A percentile compares a stretch with the other conserved stretches of the same genome.
These are phyloP conservation scores for Coleophora deauratella DNA, from an alignment of 2,888 invertebrate species.

Conservation along the genomic window DNA sequence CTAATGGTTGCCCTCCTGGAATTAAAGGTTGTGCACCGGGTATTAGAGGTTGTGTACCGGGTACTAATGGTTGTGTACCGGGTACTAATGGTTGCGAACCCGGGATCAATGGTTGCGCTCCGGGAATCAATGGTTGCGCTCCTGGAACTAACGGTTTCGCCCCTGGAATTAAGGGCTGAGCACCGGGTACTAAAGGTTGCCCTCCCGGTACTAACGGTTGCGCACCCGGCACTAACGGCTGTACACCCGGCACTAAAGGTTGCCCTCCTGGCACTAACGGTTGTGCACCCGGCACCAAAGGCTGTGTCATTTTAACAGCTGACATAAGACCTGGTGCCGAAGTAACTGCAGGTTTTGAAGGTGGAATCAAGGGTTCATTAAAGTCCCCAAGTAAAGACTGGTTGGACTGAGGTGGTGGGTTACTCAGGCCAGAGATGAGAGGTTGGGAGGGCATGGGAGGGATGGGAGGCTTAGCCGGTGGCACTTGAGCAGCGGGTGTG, in stretches of 20 bases:
- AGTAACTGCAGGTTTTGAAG: too few species aligned
- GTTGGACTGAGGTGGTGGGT: constrained; percentile 10
- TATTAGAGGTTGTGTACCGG: constrained; percentile 1
- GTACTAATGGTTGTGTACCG: background rate
- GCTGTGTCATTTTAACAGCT: background rate
- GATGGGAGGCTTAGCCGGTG: constrained; percentile 50
- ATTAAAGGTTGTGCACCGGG: constrained; percentile 1
- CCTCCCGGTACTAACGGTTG: background rate
- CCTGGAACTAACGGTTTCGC: too few species aligned
- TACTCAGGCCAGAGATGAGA: constrained; percentile 8
- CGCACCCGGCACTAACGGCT: too few species aligned
- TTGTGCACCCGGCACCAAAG: constrained; percentile 3
- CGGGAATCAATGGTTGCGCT: too few species aligned
- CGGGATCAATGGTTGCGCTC: too few species aligned
- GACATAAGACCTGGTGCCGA: too few species aligned
- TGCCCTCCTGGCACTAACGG: constrained; percentile 3
- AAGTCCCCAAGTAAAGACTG: constrained; percentile 4
- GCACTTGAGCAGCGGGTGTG: constrained; percentile 35
- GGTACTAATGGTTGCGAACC: background rate
- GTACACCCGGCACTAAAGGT: too few species aligned
- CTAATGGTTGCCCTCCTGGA: constrained; percentile 6
- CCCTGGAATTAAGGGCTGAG: too few species aligned
- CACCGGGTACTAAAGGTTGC: background rate
- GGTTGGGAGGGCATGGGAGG: constrained; percentile 41
- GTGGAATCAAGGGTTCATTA: background rate